A percentile compares a stretch with the other conserved stretches of the same genome.
Conservation (phyloP, 2,113 vertebrate species). For the Tragulus kanchil region DNA sequence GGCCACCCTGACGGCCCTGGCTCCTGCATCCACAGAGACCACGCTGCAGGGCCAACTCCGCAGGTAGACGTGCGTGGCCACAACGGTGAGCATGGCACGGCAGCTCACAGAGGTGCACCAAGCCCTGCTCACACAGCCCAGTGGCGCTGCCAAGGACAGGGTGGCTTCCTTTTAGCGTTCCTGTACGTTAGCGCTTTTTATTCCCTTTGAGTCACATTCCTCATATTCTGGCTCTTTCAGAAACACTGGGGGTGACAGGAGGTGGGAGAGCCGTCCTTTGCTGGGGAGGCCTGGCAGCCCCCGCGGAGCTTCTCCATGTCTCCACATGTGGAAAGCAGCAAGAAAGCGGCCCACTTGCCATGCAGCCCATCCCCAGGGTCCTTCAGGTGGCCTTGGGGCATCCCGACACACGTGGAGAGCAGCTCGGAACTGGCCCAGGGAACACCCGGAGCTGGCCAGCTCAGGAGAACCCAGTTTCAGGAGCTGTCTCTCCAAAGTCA, state of each 20-base stretch:
- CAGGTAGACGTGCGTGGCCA: not conserved
- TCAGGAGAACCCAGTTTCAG: not conserved
- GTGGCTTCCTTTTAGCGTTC: not conserved
- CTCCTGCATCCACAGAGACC: not conserved
- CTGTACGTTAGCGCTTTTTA: not conserved
- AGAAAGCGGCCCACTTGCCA: not conserved
- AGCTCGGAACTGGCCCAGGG: not conserved
- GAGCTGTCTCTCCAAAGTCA: not conserved
- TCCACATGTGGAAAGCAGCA: accelerated
- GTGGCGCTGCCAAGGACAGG: not conserved
- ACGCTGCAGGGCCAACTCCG: not conserved
- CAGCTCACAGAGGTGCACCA: accelerated
- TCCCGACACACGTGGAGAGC: not conserved
- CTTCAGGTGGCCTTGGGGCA: not conserved
- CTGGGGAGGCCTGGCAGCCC: too few relatives aligned
- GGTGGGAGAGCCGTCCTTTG: accelerated
- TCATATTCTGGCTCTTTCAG: not conserved
- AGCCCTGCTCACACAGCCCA: not conserved
- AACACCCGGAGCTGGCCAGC: not conserved
- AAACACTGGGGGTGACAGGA: not conserved
- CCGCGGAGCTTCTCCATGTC: accelerated
- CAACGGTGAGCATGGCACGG: accelerated
- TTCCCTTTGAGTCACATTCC: not conserved
- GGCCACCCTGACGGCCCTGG: accelerated
- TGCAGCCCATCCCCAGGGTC: too few relatives aligned